phyloP scores from a whole-genome alignment of 2,113 vertebrate genomes.

The Archilochus colubris region DNA sequence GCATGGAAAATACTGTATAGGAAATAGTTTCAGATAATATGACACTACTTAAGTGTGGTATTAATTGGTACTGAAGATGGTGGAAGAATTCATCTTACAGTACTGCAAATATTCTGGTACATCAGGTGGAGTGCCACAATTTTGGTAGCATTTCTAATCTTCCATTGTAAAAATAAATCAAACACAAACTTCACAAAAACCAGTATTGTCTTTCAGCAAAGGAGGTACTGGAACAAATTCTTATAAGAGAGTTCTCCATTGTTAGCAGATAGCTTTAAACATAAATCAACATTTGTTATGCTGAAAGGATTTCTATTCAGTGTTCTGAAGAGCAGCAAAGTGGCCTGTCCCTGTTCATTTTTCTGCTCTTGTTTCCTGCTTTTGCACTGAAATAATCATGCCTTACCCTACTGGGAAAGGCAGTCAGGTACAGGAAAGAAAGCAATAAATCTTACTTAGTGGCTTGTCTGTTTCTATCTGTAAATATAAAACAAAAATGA shows the following conservation, averaged over 20 bases:
- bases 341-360: slow-evolving; percentile 50
- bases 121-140: background rate
- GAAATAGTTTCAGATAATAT: background rate
- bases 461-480: slow-evolving; percentile 64
- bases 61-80: background rate
- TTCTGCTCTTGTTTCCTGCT: slow-evolving; percentile 49
- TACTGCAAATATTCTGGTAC: background rate
- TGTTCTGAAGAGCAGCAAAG: slow-evolving; percentile 21
- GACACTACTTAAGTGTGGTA: background rate
- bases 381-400: slow-evolving; percentile 61
- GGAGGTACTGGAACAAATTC: background rate
- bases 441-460: slow-evolving; percentile 75
- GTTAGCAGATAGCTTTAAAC: slow-evolving; percentile 33
- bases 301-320: slow-evolving; percentile 44
- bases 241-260: slow-evolving; percentile 35
- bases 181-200: background rate
- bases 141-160: background rate
- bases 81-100: background rate
- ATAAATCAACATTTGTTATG: slow-evolving; percentile 11
- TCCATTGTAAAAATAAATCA: background rate
- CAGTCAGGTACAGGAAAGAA: slow-evolving; percentile 55
- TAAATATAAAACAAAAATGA: slow-evolving; percentile 49
- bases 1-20: background rate
- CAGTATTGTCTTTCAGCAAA: background rate
- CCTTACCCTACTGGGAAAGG: slow-evolving; percentile 54